phyloP scores from a whole-genome alignment of 2,888 invertebrate genomes.

The Scaptomyza parva region DNA sequence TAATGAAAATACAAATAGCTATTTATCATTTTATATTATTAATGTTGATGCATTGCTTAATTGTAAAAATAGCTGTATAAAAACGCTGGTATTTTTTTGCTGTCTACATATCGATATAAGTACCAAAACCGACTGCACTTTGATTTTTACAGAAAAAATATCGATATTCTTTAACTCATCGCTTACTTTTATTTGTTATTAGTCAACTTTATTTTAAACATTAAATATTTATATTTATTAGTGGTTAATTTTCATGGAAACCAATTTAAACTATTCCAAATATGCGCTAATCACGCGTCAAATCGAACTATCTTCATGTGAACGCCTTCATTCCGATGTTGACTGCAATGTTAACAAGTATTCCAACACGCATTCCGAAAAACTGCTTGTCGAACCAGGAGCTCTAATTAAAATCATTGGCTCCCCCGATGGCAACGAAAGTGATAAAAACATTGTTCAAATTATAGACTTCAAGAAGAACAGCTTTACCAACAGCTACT shows the following conservation, averaged over 20 bases:
- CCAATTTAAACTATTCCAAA: slow-evolving; percentile 42
- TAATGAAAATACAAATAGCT: too few relatives aligned
- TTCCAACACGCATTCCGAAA: slow-evolving; percentile 22
- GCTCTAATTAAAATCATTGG: slow-evolving; percentile 68
- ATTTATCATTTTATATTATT: too few relatives aligned
- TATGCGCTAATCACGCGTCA: slow-evolving; percentile 61
- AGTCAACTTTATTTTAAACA: slow-evolving; percentile 44
- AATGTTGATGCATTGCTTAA: neutral
- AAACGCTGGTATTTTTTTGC: neutral
- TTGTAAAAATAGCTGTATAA: neutral
- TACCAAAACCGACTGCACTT: neutral
- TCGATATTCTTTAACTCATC: slow-evolving; percentile 28
- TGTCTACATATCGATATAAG: neutral
- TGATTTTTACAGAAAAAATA: neutral
- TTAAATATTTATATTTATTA: slow-evolving; percentile 30
- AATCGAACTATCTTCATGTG: slow-evolving; percentile 50
- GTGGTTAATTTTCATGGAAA: slow-evolving; percentile 50
- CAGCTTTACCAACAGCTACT: slow-evolving; percentile 69
- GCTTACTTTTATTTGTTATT: slow-evolving; percentile 49
- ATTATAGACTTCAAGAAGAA: slow-evolving; percentile 71
- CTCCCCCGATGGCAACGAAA: slow-evolving; percentile 35
- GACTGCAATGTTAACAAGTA: slow-evolving; percentile 21
- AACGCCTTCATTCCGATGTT: slow-evolving; percentile 31
- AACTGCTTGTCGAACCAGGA: slow-evolving; percentile 59
- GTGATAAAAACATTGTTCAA: slow-evolving; percentile 69